Evolutionary conservation across 2,888 invertebrate genomes (phyloP), one percentile per base, ranked within the genome.

Genomic region (Meta bourneti): DNA sequence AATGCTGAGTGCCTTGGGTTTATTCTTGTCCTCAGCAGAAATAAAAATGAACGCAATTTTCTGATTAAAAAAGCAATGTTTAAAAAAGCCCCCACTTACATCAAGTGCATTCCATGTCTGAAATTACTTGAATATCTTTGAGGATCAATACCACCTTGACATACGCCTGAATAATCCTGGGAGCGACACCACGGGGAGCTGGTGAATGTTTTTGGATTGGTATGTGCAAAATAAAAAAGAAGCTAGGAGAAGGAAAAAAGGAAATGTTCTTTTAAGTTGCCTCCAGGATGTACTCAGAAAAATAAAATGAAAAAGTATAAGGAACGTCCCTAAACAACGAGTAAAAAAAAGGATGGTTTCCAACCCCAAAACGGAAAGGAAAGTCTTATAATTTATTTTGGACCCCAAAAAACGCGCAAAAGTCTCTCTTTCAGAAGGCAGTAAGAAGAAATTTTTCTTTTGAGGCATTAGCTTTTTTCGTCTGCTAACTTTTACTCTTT

Each of bases 231-330:
- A 77, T 34, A 77, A 77, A 77, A 51, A 51, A 13, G 4, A 34
- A 16, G 1, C 6, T 11, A 54, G 54, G 20, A 80, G 19, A 9
- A 80, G 13, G 20, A 61, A 51, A 88, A 88, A 81, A 61, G 61
- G 72, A 75, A 86, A 88, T 88, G 88, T 88, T 81, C 74, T 75
- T 88, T 88, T 75, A 81, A 88, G 88, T 81, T 88, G 81, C 88
- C 81, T 88, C 81, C 81, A 61, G 81, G 88, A 88, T 54, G 79
- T 80, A 78, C 51, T 80, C 20, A 51, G 72, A 69, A 54, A 74
- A n/a, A 79, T 19, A 71, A 79, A 13, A 16, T 20, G 69, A 34
- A 82, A 75, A 87, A 80, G 70, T 78, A 70, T 69, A 69, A 19
- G 71, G 11, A 70, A 54, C 72, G 20, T 51, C 20, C 74, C 71